phyloP scores from a whole-genome alignment of 2,797 vertebrate species.

The Lepilemur septentrionalis region DNA sequence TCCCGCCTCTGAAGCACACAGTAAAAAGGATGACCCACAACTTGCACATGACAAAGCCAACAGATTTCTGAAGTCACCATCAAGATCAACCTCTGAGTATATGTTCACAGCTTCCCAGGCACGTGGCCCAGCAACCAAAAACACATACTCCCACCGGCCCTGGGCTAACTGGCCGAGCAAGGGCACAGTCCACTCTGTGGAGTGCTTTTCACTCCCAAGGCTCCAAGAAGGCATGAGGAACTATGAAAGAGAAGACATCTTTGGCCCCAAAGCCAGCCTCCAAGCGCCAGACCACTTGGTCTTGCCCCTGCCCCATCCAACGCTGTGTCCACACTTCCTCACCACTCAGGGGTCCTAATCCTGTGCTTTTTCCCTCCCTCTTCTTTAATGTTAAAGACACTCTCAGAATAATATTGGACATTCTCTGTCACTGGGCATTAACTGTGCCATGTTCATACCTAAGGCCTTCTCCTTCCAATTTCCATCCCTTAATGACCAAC shows the following conservation, averaged over 20 bases:
- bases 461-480: not conserved
- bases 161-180: not conserved
- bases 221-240: not conserved
- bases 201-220: not conserved
- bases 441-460: not conserved
- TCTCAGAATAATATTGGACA: not conserved
- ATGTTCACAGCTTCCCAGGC: not conserved
- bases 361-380: not conserved
- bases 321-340: not conserved
- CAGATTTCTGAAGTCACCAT: not conserved
- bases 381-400: not conserved
- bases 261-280: not conserved
- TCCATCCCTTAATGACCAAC: not conserved
- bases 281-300: not conserved
- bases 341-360: not conserved
- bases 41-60: not conserved
- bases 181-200: not conserved
- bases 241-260: not conserved
- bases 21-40: not conserved
- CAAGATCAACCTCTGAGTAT: not conserved
- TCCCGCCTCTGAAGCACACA: not conserved
- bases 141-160: not conserved
- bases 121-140: not conserved
- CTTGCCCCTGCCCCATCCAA: not conserved
- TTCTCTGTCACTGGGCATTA: not conserved